These are phyloP conservation scores for Lagria hirta DNA, from an alignment of 2,888 invertebrate species.

Conservation along the genomic window DNA sequence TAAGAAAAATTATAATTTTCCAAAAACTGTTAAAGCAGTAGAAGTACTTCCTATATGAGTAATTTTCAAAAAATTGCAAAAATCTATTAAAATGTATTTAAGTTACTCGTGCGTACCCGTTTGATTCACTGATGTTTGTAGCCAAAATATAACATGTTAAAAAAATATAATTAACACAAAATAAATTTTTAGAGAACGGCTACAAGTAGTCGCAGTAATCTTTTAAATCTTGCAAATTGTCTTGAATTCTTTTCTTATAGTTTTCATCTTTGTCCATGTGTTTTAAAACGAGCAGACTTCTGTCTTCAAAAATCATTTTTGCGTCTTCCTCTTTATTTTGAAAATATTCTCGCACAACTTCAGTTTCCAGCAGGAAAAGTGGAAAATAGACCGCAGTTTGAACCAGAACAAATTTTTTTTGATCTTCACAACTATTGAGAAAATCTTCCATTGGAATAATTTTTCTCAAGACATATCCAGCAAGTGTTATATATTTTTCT, in stretches of 20 bases:
- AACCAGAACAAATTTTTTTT: constrained; percentile 43
- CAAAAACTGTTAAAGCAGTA: too few relatives aligned
- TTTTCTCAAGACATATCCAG: constrained; percentile 33
- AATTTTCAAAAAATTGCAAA: too few relatives aligned
- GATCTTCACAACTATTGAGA: constrained; percentile 45
- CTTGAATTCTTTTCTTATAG: constrained; percentile 34
- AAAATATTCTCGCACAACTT: constrained; percentile 36
- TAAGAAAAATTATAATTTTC: too few relatives aligned
- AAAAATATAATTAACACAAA: too few relatives aligned
- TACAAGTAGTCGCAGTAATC: constrained; percentile 39
- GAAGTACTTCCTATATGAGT: too few relatives aligned
- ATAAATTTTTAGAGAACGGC: constrained; percentile 8
- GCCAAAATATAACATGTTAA: too few relatives aligned
- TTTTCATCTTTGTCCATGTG: constrained; percentile 37
- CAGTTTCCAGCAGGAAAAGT: constrained; percentile 38
- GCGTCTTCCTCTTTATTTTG: constrained; percentile 34
- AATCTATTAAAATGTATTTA: too few relatives aligned
- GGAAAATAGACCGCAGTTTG: constrained; percentile 44
- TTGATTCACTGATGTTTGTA: too few relatives aligned
- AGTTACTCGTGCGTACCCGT: too few relatives aligned
- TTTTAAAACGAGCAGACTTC: constrained; percentile 38
- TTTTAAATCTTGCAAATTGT: constrained; percentile 40
- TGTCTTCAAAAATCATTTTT: constrained; percentile 40
- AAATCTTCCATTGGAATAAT: constrained; percentile 43
- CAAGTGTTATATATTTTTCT: constrained; percentile 38